These are phyloP conservation scores for Paramisgurnus dabryanus DNA, from an alignment of 2,113 vertebrate species.

Conservation along the genomic window DNA sequence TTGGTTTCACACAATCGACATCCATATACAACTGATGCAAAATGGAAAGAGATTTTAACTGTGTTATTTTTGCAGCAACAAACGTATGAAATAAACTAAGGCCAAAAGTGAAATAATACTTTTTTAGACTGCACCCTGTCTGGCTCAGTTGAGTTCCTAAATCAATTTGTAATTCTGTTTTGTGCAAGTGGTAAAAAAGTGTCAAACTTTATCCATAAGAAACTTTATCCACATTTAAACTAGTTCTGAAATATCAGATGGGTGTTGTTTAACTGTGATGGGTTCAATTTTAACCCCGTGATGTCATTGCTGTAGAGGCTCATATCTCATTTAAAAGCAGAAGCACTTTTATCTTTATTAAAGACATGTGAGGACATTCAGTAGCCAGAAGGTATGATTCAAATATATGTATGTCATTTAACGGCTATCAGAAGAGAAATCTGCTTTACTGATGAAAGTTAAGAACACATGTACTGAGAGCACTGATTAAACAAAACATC, in stretches of 20 bases:
- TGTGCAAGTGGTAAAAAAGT: not conserved
- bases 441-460: conserved; percentile 65
- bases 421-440: conserved; percentile 69
- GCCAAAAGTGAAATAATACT: no score
- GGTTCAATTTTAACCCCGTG: conserved; percentile 67
- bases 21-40: no score
- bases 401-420: conserved; percentile 76
- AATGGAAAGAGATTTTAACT: no score
- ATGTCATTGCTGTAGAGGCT: conserved; percentile 67
- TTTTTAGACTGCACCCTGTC: no score
- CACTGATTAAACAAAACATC: not conserved
- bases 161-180: not conserved
- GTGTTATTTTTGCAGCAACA: no score
- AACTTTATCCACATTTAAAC: conserved; percentile 36
- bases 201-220: not conserved
- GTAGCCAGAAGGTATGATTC: conserved; percentile 70
- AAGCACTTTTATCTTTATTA: conserved; percentile 72
- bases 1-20: no score
- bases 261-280: conserved; percentile 62
- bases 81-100: no score
- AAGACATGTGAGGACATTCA: conserved; percentile 71
- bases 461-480: not conserved
- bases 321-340: conserved; percentile 74
- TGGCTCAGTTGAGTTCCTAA: no score
- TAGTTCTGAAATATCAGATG: conserved; percentile 67